Base-by-base conservation (phyloP, 2,797 vertebrate genomes). In the Peromyscus aztecus region DNA sequence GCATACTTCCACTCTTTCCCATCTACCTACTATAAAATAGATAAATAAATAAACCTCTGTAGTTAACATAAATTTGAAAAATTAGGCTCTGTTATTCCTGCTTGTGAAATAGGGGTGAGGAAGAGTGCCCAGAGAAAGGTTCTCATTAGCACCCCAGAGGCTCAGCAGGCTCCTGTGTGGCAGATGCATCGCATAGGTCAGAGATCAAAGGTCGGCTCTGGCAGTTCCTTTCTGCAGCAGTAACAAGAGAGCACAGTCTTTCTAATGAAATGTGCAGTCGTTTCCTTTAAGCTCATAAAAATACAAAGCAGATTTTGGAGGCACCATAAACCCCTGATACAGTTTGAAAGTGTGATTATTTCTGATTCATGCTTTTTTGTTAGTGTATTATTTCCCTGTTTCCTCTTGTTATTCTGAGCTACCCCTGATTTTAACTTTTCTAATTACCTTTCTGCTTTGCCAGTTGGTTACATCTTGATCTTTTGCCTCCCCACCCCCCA, bases 61-160 rank as follows among this genome's bases (percentile, higher is more conserved):
- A 75, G 67, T 81, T 90, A 84, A 80, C 17, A 61, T 77, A 59
- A 55, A 80, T 91, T 97, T 94, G 57, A 88, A 96, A 81, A 89
- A 57, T 14, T 73, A 61, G 65, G 61, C 21, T 90, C 19, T 84
- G 1, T 34, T 81, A 0, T 95, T 96, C n/a, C 17, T 3, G 0
- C n/a, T 89, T 57, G 21, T 84, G 91, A 97, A 91, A 43, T 57
- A 83, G 40, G 8, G 23, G 24, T 95, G 63, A 55, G 43, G 37
- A 23, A 92, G 49, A 94, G 73, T 23, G 49, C 19, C 63, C 63
- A 23, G 69, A 90, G 52, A 59, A 81, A 84, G 75, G 82, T 69
- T 87, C 65, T 91, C n/a, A 88, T 75, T 84, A 89, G 80, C 65
- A 23, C 52, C 13, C 69, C 46, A 37, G 69, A 85, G 69, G 37